These are phyloP conservation scores for Venustaconcha ellipsiformis DNA, from an alignment of 1,140 invertebrate genomes.

Conservation along the genomic window DNA sequence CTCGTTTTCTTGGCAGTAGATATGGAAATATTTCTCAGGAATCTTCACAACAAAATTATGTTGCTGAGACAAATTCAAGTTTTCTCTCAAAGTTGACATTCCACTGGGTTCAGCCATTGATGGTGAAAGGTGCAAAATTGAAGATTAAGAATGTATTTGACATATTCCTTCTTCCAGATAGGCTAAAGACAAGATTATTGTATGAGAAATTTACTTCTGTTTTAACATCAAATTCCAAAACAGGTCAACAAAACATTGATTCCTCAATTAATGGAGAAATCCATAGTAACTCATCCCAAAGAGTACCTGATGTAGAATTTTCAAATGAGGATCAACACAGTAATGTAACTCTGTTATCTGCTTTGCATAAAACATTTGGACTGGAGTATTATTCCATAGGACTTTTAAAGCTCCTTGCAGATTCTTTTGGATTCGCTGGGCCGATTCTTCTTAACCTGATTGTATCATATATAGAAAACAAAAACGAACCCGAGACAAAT, in stretches of 20 bases:
- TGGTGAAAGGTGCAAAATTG: constrained; percentile 82
- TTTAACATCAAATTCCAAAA: constrained; percentile 17
- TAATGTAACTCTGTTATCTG: constrained; percentile 74
- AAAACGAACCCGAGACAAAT: constrained; percentile 74
- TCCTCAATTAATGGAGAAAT: too few relatives aligned
- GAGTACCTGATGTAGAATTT: constrained; percentile 29
- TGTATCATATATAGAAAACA: constrained; percentile 84
- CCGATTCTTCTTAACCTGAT: constrained; percentile 89
- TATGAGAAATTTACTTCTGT: constrained; percentile 72
- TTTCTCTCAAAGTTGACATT: constrained; percentile 84
- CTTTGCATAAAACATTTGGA: constrained; percentile 87
- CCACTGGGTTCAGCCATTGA: constrained; percentile 88
- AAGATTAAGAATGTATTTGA: constrained; percentile 83
- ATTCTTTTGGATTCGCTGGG: constrained; percentile 86
- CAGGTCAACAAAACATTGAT: constrained; percentile 1
- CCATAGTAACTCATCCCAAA: neutral
- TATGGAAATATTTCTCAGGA: constrained; percentile 74
- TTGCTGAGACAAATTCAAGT: constrained; percentile 82
- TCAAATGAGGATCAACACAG: neutral
- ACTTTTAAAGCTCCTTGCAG: constrained; percentile 85
- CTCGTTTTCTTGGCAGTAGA: constrained; percentile 64
- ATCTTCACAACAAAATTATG: constrained; percentile 80
- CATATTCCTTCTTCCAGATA: constrained; percentile 85
- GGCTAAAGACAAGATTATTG: constrained; percentile 76
- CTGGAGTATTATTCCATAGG: constrained; percentile 91